Evolutionary conservation across 2,797 vertebrate genomes (phyloP).

Genomic region (Parambassis ranga): DNA sequence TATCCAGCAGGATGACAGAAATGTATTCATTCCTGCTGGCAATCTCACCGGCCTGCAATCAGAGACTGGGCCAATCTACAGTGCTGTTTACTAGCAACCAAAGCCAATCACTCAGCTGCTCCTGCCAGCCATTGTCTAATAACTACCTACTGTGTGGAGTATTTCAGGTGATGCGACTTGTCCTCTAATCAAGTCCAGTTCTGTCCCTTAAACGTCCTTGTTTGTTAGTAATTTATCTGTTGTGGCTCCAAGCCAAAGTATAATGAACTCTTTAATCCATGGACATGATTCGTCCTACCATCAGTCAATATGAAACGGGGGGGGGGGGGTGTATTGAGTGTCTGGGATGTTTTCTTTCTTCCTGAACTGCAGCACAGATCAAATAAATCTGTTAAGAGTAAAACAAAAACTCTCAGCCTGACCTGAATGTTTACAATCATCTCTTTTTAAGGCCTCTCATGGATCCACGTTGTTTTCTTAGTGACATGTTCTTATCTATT

Average conservation of each 20-base stretch:
- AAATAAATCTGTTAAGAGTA: neutral
- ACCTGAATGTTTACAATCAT: neutral
- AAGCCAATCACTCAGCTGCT: constrained; percentile 29
- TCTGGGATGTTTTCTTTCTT: neutral
- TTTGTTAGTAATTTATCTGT: constrained; percentile 23
- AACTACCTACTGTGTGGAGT: constrained; percentile 3
- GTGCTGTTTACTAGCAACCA: constrained; percentile 25
- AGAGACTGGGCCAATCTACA: constrained; percentile 27
- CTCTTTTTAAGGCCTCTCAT: neutral
- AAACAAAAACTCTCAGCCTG: neutral
- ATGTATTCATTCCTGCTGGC: constrained; percentile 27
- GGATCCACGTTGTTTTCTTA: neutral
- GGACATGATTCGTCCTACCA: neutral
- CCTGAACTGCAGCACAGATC: neutral
- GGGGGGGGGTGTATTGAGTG: too few species aligned
- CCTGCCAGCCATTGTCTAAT: constrained; percentile 17
- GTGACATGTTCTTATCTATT: neutral
- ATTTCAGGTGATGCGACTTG: constrained; percentile 6
- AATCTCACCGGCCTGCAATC: constrained; percentile 26
- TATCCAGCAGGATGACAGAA: constrained; percentile 3
- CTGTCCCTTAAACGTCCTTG: constrained; percentile 8
- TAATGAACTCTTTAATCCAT: constrained; percentile 35
- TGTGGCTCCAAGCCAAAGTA: constrained; percentile 21
- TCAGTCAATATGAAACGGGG: too few species aligned
- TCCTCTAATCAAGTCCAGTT: constrained; percentile 17